phyloP scores from a whole-genome alignment of 2,888 invertebrate species.

The Thysanoteuthis rhombus region DNA sequence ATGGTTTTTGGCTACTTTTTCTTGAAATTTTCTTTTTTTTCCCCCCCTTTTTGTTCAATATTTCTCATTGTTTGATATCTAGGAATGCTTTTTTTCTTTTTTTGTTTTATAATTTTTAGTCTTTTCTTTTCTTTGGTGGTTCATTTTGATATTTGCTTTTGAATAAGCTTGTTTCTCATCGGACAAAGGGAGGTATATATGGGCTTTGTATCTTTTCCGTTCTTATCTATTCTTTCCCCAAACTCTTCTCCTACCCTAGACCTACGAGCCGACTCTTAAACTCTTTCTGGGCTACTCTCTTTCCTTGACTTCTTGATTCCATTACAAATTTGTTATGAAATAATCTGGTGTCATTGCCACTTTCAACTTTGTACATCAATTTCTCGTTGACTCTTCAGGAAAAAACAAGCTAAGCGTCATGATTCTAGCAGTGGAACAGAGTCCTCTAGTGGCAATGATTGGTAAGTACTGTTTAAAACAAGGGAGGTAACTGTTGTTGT shows the following conservation, averaged over 20 bases:
- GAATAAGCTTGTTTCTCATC: not conserved
- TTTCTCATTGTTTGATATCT: too few relatives aligned
- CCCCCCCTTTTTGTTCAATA: too few relatives aligned
- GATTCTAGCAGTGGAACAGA: conserved; percentile 31
- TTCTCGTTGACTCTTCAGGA: conserved; percentile 30
- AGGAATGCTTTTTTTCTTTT: not conserved
- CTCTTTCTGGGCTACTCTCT: not conserved
- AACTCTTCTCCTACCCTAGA: not conserved
- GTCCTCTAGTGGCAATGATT: conserved; percentile 31
- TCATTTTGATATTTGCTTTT: not conserved
- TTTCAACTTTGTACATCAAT: conserved; percentile 25
- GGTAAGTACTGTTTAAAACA: conserved; percentile 30
- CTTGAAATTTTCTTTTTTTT: too few relatives aligned
- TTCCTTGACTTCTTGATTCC: not conserved
- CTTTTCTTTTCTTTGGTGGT: not conserved
- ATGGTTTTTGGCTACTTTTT: too few relatives aligned
- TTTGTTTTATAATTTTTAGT: not conserved
- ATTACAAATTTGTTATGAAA: not conserved
- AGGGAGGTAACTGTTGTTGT: conserved; percentile 24
- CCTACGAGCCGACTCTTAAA: not conserved
- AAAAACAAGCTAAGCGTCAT: conserved; percentile 30
- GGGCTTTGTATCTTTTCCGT: not conserved
- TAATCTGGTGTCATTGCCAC: not conserved
- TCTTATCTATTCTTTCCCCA: too few relatives aligned
- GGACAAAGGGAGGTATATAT: not conserved